Evolutionary conservation across 2,888 invertebrate genomes (phyloP).

Genomic region (Aspidiotus destructor): DNA sequence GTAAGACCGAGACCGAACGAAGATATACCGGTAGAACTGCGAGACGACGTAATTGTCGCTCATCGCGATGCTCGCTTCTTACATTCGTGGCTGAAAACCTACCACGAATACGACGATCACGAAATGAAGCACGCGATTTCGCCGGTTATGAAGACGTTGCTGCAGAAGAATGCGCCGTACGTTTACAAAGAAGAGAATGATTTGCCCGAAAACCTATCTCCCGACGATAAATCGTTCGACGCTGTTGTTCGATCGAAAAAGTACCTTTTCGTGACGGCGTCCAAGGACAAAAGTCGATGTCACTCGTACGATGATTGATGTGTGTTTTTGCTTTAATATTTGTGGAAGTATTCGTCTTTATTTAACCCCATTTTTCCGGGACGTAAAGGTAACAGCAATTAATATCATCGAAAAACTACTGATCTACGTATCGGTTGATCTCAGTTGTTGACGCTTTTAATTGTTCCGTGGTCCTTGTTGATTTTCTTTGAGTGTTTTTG

Average conservation of each 20-base stretch:
- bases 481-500: no score
- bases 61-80: conserved; percentile 41
- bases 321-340: no score
- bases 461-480: no score
- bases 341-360: no score
- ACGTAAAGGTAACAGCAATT: no score
- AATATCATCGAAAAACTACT: no score
- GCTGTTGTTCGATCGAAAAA: not conserved
- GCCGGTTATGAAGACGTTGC: conserved; percentile 8
- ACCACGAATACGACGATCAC: conserved; percentile 39
- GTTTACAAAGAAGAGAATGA: conserved; percentile 10
- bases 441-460: no score
- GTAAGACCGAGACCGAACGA: conserved; percentile 41
- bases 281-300: not conserved
- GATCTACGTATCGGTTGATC: no score
- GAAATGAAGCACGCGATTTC: conserved; percentile 1
- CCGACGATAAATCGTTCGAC: not conserved
- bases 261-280: not conserved
- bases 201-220: not conserved
- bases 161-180: conserved; percentile 14
- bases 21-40: conserved; percentile 19
- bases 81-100: conserved; percentile 40
- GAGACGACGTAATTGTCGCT: conserved; percentile 40
- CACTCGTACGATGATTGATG: not conserved
- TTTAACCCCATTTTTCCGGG: no score